Conservation (phyloP, 2,113 vertebrate genomes). For the Barbus barbus region DNA sequence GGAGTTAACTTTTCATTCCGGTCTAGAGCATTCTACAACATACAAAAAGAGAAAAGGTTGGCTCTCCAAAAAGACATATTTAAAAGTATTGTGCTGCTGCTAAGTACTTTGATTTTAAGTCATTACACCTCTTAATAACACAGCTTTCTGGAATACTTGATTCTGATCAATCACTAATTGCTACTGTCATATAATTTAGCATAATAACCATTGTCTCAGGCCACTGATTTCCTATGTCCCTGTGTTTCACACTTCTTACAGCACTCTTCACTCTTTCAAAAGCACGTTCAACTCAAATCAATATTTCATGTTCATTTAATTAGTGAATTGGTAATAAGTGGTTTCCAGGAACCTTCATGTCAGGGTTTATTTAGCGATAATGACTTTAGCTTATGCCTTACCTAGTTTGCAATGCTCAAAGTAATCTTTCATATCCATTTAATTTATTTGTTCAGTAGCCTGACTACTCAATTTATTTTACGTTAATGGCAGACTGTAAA, state of each 20-base stretch:
- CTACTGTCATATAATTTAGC: neutral
- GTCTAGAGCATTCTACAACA: conserved; percentile 88
- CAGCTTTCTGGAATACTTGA: neutral
- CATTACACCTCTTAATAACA: neutral
- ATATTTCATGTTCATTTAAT: neutral
- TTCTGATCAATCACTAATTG: neutral
- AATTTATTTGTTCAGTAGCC: neutral
- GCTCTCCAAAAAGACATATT: neutral
- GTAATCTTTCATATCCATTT: neutral
- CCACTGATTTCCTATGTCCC: neutral
- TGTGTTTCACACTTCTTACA: neutral
- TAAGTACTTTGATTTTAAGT: neutral
- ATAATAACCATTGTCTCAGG: neutral
- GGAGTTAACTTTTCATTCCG: conserved; percentile 88
- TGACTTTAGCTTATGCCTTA: neutral
- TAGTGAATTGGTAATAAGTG: neutral
- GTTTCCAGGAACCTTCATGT: neutral
- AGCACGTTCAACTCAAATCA: neutral
- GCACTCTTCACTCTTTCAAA: neutral
- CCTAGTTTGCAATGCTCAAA: neutral
- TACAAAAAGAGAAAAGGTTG: neutral
- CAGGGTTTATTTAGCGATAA: neutral
- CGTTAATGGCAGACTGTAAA: neutral
- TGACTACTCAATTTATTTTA: neutral
- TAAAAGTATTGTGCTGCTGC: neutral